Evolutionary conservation across 2,888 invertebrate species (phyloP), one percentile per base, ranked within the genome.

Genomic region (Agriotes lineatus): DNA sequence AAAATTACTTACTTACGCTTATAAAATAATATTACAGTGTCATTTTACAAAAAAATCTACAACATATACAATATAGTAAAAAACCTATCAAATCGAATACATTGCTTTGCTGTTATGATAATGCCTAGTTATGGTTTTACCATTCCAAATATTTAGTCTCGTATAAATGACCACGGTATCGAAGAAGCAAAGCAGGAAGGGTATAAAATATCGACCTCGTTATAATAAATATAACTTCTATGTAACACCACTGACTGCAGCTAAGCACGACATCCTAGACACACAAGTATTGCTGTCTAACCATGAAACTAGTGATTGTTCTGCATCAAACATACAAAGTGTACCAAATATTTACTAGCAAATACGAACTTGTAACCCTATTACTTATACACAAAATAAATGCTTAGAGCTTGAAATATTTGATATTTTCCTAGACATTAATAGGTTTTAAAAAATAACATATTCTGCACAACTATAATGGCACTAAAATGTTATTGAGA

Each of bases 231-330:
- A 65, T 69, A 70, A 67, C 61, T 25, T 66, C 58, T 62, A 68
- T 64, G 57, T 61, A 72, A 56, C 59, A 71, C 70, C 52, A 72
- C 72, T 69, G 70, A 69, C 72, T 73, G 72, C 73, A 74, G 73
- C 72, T 72, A 75, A 74, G 71, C 52, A 52, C 52, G n/a, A 52
- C 33, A 52, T 33, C 16, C 52, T 76, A 74, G 68, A 71, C 72
- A 74, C 69, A 73, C 73, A 54, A 44, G 45, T 73, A 75, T 76
- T 78, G 77, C 76, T 76, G 74, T 74, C 70, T 75, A 75, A 76
- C 76, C 76, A 64, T 70, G 67, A 76, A 74, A 72, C 74, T 76
- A 75, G 71, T 76, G 74, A 76, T 75, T 76, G 76, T 77, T 75
- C 73, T 70, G 44, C 45, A 16, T 60, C 45, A 66, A 54, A 60